Evolutionary conservation across 92 coral and sea anemone genomes (phyloP).

Genomic region (Parazoanthus atlanticus): DNA sequence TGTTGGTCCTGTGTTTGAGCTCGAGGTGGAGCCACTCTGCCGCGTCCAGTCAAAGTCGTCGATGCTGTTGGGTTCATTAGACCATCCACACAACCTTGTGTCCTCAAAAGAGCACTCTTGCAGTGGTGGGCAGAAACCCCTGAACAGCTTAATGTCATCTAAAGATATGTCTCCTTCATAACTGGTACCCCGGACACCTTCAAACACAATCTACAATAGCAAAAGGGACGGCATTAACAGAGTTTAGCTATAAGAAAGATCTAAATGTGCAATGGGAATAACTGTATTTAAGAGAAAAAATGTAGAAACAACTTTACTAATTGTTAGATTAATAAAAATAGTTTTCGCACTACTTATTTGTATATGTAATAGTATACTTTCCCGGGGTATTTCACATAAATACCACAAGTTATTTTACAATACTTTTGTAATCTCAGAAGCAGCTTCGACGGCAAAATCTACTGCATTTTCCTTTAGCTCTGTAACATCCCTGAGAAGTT

Average conservation of each 20-base stretch:
- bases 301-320: too few relatives aligned
- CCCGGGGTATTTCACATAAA: too few relatives aligned
- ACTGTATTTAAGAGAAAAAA: too few relatives aligned
- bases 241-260: not conserved
- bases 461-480: too few relatives aligned
- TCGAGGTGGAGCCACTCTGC: constrained; percentile 78
- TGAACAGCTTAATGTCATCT: constrained; percentile 73
- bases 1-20: constrained; percentile 82
- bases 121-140: constrained; percentile 82
- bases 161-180: constrained; percentile 88
- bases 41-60: constrained; percentile 97
- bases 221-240: not conserved
- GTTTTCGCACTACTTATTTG: too few relatives aligned
- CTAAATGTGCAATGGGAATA: not conserved
- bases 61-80: constrained; percentile 65
- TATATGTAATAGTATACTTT: too few relatives aligned
- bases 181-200: constrained; percentile 82
- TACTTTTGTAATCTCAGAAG: too few relatives aligned
- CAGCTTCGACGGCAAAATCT: too few relatives aligned
- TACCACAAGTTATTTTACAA: too few relatives aligned
- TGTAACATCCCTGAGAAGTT: too few relatives aligned
- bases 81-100: constrained; percentile 79
- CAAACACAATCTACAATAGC: constrained; percentile 76
- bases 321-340: too few relatives aligned
- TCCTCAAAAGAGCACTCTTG: constrained; percentile 88